These are phyloP conservation scores for Hydra vulgaris DNA, from an alignment of 30 jellyfish, hydroid and myxozoan genomes.

Conservation along the genomic window DNA sequence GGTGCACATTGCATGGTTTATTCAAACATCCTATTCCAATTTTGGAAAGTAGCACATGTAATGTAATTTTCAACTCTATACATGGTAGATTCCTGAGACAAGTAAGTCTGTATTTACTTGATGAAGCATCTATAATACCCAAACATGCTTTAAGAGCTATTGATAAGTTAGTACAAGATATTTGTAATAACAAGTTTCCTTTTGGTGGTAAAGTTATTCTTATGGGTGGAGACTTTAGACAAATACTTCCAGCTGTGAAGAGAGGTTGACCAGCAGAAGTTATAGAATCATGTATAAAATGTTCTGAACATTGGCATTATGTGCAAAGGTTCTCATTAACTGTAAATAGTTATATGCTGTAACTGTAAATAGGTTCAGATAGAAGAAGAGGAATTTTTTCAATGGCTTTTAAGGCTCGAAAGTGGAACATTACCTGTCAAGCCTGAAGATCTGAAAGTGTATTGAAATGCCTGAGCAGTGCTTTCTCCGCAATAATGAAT, in stretches of 20 bases:
- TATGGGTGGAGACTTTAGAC: too few relatives aligned
- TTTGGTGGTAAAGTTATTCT: slow-evolving; percentile 29
- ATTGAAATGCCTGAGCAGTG: slow-evolving; percentile 9
- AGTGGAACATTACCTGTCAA: slow-evolving; percentile 12
- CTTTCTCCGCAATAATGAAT: too few relatives aligned
- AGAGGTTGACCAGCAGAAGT: too few relatives aligned
- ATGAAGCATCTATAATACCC: too few relatives aligned
- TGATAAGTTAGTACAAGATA: slow-evolving; percentile 19
- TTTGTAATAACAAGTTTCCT: slow-evolving; percentile 1
- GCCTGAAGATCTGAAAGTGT: neutral
- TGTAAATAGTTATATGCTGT: too few relatives aligned
- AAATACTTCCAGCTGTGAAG: too few relatives aligned
- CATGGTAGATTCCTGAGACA: neutral
- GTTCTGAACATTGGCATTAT: slow-evolving; percentile 22
- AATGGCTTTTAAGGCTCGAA: neutral
- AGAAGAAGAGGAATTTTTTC: neutral
- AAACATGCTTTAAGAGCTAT: too few relatives aligned
- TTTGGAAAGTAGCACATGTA: slow-evolving; percentile 25
- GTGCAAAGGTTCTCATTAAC: neutral
- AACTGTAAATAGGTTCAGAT: slow-evolving; percentile 13
- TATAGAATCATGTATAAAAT: too few relatives aligned
- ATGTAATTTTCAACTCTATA: neutral
- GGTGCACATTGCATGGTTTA: too few relatives aligned
- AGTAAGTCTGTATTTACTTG: slow-evolving; percentile 24
- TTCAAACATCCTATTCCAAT: slow-evolving; percentile 30